Base-by-base conservation (phyloP, 2,888 invertebrate genomes). In the Yponomeuta cagnagella region DNA sequence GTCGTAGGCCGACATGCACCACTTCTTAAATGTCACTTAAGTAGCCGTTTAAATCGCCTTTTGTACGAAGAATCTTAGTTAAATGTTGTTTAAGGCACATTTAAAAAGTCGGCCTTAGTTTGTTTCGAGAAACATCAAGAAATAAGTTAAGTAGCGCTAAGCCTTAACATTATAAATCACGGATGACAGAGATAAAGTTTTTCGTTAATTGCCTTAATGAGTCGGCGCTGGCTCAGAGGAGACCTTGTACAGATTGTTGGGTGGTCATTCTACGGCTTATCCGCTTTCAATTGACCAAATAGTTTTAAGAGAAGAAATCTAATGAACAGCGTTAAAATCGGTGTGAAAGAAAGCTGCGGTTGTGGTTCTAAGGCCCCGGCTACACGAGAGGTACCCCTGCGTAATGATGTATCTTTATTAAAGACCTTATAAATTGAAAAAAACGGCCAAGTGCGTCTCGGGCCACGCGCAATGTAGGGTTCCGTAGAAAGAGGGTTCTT, bases 131-230 rank as follows among this genome's bases (percentile, higher is more conserved):
- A 30, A 6, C 12, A 4, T 65, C 65, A 65, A n/a, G 12, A 68
- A 68, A 43, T n/a, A 12, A 43, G n/a, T 43, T 2, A 15, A 68
- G n/a, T 12, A 68, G 10, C n/a, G 10, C 68, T 68, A 31, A 30
- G 3, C 68, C 68, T 68, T 68, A 68, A 52, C 48, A 30, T 65
- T 64, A 37, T 70, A 66, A 69, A 71, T 72, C 58, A 69, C 48
- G 64, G 58, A 70, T 68, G 72, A 70, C 43, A 58, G 12, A 80
- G 86, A 86, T 86, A 86, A 85, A 76, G 74, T 74, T 78, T 83
- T 86, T 82, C 77, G 80, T 84, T 87, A 87, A 87, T 87, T 87
- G 86, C 82, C 81, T 77, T 81, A 81, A 81, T 78, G 82, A 81
- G 81, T 73, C 80, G 79, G 81, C 76, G 9, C 10, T 58, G 31